These are phyloP conservation scores for Lasaia peninsularis DNA, from an alignment of 1,140 invertebrate genomes.

Conservation along the genomic window DNA sequence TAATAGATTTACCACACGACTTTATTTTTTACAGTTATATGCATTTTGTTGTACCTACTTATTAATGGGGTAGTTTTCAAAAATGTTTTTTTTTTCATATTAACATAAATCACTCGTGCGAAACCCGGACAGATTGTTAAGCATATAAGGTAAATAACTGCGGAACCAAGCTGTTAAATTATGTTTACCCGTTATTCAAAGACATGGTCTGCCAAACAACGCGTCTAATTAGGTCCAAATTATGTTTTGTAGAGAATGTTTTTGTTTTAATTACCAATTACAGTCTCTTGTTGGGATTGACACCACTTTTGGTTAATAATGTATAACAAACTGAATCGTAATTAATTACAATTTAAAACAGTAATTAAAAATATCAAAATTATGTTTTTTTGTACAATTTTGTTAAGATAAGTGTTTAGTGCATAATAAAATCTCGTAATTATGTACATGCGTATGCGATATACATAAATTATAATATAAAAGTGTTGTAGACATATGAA, in stretches of 20 bases:
- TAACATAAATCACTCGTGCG: too few species aligned
- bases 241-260: conserved; percentile 8
- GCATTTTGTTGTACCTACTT: too few species aligned
- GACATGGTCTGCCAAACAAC: conserved; percentile 5
- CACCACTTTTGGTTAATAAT: neutral
- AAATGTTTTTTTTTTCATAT: too few species aligned
- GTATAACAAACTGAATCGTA: neutral
- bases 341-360: neutral
- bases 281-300: neutral
- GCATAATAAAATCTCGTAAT: neutral
- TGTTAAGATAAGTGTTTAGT: neutral
- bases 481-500: too few species aligned
- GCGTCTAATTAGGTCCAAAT: conserved; percentile 4
- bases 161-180: conserved; percentile 6
- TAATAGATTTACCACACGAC: too few species aligned
- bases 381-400: neutral
- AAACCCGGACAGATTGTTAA: too few species aligned
- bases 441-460: too few species aligned
- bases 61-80: too few species aligned
- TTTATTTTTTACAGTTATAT: too few species aligned
- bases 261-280: conserved; percentile 1
- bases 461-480: too few species aligned
- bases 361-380: neutral
- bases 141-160: neutral
- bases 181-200: conserved; percentile 1